Percentiles rank a stretch among this genome's conserved stretches.
These are phyloP conservation scores for Phytoseiulus persimilis DNA, from an alignment of 2,888 invertebrate species.

Conservation along the genomic window DNA sequence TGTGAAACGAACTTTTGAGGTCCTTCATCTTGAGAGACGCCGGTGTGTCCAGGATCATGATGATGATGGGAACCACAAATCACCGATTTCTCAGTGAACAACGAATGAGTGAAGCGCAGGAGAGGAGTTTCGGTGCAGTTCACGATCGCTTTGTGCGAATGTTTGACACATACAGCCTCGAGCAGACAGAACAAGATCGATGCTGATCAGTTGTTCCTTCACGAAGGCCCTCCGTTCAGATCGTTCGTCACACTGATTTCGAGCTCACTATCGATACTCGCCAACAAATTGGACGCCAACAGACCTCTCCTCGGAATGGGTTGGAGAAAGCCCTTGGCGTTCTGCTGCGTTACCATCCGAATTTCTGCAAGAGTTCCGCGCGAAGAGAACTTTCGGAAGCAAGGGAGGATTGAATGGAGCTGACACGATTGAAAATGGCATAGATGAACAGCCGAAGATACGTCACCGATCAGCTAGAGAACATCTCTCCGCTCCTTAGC, in stretches of 20 bases:
- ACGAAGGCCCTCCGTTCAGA: background rate
- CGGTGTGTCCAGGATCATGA: background rate
- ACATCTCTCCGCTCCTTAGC: background rate
- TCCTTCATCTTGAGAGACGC: background rate
- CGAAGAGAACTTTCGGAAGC: no score
- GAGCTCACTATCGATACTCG: background rate
- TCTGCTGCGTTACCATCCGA: no score
- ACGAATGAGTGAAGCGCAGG: background rate
- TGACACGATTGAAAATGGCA: no score
- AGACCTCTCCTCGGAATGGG: background rate
- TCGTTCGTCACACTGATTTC: background rate
- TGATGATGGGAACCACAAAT: background rate
- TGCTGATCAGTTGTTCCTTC: background rate
- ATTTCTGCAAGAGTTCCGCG: no score
- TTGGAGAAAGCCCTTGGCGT: no score
- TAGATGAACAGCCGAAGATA: no score
- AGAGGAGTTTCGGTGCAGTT: background rate
- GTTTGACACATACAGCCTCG: background rate
- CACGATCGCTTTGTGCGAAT: background rate
- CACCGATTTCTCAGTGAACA: background rate
- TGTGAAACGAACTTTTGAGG: background rate
- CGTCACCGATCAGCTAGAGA: background rate
- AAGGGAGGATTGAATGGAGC: no score
- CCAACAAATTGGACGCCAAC: background rate
- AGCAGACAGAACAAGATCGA: constrained; percentile 5